Evolutionary conservation across 2,888 invertebrate species (phyloP).

Genomic region (Nowickia ferox): DNA sequence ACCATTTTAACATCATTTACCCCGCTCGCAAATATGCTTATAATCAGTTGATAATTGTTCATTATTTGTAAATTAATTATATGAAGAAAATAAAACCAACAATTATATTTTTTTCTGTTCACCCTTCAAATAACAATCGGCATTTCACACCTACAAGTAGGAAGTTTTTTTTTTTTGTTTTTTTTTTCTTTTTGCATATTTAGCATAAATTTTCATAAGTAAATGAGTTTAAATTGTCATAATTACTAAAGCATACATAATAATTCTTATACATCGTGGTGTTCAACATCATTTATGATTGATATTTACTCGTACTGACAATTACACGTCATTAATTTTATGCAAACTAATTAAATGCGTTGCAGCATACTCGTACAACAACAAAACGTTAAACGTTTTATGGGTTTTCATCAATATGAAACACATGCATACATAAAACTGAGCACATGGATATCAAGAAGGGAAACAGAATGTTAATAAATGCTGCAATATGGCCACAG

Average conservation of each 20-base stretch:
- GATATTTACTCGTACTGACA: conserved; percentile 48
- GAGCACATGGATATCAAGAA: neutral
- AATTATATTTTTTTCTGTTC: neutral
- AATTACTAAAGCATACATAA: conserved; percentile 28
- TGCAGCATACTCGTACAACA: neutral
- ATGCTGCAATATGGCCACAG: neutral
- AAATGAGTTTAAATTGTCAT: conserved; percentile 48
- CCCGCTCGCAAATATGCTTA: too few relatives aligned
- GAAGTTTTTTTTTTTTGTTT: neutral
- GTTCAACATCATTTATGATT: conserved; percentile 40
- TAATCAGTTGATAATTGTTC: neutral
- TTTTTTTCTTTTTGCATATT: neutral
- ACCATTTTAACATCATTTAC: too few relatives aligned
- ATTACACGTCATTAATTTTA: conserved; percentile 53
- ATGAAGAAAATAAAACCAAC: neutral
- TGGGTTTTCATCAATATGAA: conserved; percentile 15
- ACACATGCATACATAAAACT: neutral
- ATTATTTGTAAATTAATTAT: neutral
- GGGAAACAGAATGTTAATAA: neutral
- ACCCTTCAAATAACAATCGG: neutral
- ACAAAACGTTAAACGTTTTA: conserved; percentile 36
- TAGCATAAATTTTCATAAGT: conserved; percentile 5
- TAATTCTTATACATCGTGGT: neutral
- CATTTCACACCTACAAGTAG: neutral
- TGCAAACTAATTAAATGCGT: conserved; percentile 47